phyloP scores from a whole-genome alignment of 2,797 vertebrate species.

The Scarus forsteni region DNA sequence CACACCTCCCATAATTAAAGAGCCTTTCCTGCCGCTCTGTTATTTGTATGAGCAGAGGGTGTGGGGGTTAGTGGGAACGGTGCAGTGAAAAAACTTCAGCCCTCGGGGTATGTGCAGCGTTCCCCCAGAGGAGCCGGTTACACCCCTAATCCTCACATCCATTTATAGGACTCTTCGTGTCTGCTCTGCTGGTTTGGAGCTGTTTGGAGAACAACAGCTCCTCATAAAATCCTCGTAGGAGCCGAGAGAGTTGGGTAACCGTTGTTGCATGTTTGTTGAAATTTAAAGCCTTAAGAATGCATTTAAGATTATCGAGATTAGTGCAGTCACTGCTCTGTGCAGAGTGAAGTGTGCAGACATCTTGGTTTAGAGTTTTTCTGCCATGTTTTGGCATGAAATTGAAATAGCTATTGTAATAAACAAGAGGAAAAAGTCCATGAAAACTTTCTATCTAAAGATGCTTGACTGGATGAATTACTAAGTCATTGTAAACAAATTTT shows the following conservation, averaged over 20 bases:
- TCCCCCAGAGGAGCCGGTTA: slow-evolving; percentile 48
- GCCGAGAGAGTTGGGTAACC: slow-evolving; percentile 11
- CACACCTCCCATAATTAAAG: slow-evolving; percentile 77
- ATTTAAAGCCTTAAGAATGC: slow-evolving; percentile 31
- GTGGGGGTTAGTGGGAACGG: slow-evolving; percentile 44
- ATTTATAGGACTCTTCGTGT: slow-evolving; percentile 61
- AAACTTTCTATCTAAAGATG: too few relatives aligned
- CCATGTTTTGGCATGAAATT: neutral
- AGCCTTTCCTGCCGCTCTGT: slow-evolving; percentile 67
- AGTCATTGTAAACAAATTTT: too few relatives aligned
- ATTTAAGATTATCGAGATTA: slow-evolving; percentile 39
- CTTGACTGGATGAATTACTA: too few relatives aligned
- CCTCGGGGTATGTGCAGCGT: slow-evolving; percentile 50
- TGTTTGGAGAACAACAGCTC: slow-evolving; percentile 32
- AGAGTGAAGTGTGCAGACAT: slow-evolving; percentile 22
- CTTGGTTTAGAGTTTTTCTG: neutral
- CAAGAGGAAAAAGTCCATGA: neutral
- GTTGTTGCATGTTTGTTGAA: slow-evolving; percentile 37
- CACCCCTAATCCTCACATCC: slow-evolving; percentile 63
- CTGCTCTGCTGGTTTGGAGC: slow-evolving; percentile 38
- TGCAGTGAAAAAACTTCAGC: slow-evolving; percentile 64
- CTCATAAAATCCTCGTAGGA: slow-evolving; percentile 17
- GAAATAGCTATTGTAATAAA: neutral
- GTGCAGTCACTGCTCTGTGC: slow-evolving; percentile 16
- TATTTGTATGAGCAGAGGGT: slow-evolving; percentile 59